phyloP scores from a whole-genome alignment of 2,113 vertebrate species.

The Pomatorhinus ruficollis region DNA sequence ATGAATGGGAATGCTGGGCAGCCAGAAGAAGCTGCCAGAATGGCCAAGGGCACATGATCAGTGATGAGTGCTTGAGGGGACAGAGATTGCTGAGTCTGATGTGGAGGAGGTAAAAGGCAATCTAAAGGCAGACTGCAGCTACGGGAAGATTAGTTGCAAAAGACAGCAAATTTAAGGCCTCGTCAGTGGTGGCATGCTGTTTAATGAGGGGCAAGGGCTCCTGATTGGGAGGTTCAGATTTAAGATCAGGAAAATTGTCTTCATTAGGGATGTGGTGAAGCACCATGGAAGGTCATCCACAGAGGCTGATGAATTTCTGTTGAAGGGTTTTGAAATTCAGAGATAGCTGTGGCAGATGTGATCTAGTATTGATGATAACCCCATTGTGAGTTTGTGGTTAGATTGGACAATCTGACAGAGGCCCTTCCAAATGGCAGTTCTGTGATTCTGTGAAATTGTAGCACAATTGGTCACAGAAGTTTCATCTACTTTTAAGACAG shows the following conservation, averaged over 20 bases:
- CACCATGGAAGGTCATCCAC: background rate
- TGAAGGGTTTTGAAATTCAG: background rate
- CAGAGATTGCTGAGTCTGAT: background rate
- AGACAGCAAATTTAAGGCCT: background rate
- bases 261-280: background rate
- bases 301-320: background rate
- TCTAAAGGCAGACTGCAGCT: background rate
- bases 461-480: background rate
- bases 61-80: background rate
- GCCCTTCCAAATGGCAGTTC: background rate
- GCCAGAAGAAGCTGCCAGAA: background rate
- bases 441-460: background rate
- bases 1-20: background rate
- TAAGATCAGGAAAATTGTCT: background rate
- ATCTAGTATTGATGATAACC: background rate
- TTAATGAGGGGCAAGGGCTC: background rate
- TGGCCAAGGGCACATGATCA: background rate
- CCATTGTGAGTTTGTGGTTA: background rate
- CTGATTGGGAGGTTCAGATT: background rate
- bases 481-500: background rate
- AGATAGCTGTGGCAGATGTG: background rate
- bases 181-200: background rate
- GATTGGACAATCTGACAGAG: background rate
- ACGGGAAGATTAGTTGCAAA: background rate
- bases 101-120: background rate